Conservation (phyloP, 2,888 invertebrate species). For the Campoplex nolae region DNA sequence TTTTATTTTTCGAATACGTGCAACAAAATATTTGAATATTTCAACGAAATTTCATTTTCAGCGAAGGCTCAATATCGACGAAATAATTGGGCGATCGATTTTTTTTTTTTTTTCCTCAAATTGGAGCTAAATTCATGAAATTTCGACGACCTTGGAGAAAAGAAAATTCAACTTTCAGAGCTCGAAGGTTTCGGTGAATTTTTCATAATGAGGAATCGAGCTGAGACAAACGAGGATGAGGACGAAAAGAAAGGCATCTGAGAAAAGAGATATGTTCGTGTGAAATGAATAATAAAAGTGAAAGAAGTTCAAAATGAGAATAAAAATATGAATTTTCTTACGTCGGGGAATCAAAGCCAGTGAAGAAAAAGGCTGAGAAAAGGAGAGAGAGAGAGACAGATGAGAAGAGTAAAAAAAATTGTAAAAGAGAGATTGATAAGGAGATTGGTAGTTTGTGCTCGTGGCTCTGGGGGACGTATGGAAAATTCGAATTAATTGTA, state of each 20-base stretch:
- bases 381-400: not conserved
- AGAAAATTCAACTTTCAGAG: not conserved
- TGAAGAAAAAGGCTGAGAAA: not conserved
- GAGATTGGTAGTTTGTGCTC: constrained; percentile 26
- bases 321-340: not conserved
- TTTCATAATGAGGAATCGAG: constrained; percentile 4
- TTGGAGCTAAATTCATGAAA: not conserved
- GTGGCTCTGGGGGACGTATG: constrained; percentile 42
- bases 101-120: no score
- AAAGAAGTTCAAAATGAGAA: not conserved
- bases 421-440: constrained; percentile 18
- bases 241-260: constrained; percentile 16
- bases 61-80: no score
- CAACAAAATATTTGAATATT: not conserved
- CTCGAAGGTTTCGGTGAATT: not conserved
- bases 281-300: constrained; percentile 28
- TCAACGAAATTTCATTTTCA: not conserved
- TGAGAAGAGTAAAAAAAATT: not conserved
- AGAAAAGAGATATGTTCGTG: constrained; percentile 29
- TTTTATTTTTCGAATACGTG: not conserved
- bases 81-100: no score
- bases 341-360: not conserved
- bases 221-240: not conserved
- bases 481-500: constrained; percentile 69
- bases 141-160: not conserved